Percentiles rank a stretch among this genome's conserved stretches.
Evolutionary conservation across 1,140 invertebrate species (phyloP).

Genomic region (Pollicipes pollicipes): DNA sequence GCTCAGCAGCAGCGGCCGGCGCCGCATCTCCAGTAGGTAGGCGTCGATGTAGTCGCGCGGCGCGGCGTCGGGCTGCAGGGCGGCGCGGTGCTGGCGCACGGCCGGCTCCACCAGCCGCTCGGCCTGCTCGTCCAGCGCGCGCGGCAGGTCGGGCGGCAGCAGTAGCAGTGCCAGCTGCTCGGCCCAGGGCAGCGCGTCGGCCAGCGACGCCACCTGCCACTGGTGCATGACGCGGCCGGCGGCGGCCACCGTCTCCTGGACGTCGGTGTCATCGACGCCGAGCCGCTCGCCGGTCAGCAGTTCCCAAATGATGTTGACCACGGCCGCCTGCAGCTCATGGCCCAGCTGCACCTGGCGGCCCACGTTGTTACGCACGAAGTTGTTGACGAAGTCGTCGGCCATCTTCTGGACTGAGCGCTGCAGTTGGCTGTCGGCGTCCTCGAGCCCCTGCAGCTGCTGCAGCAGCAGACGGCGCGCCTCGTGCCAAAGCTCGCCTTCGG

Average conservation of each 20-base stretch:
- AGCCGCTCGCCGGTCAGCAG: neutral
- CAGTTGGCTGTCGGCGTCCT: neutral
- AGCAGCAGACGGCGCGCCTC: neutral
- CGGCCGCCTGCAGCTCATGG: neutral
- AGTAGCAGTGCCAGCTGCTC: neutral
- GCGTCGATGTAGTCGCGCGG: neutral
- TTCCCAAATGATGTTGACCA: neutral
- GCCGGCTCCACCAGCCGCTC: neutral
- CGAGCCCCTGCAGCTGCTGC: neutral
- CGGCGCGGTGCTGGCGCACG: neutral
- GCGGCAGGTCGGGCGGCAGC: neutral
- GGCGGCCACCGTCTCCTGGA: neutral
- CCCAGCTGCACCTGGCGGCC: neutral
- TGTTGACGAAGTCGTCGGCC: neutral
- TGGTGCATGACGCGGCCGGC: neutral
- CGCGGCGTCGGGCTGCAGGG: neutral
- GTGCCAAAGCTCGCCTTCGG: neutral
- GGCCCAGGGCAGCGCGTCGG: neutral
- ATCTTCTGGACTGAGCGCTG: neutral
- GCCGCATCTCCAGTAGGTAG: neutral
- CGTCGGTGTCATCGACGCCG: neutral
- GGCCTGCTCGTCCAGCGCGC: neutral
- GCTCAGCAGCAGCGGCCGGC: neutral
- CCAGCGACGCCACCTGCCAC: neutral
- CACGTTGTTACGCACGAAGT: neutral